Base-by-base conservation (phyloP, 2,888 invertebrate genomes). In the Microdon myrmicae region DNA sequence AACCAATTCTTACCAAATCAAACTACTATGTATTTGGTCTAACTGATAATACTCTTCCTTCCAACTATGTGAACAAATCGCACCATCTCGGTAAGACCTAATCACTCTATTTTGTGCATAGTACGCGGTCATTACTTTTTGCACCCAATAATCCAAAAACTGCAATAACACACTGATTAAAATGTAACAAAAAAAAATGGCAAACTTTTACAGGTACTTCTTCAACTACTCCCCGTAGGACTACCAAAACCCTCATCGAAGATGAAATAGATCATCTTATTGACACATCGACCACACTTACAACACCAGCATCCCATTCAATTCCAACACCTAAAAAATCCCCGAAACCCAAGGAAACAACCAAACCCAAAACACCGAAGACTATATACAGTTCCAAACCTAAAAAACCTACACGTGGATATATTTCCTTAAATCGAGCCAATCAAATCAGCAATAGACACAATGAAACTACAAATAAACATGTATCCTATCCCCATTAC, bases 1-100 rank as follows among this genome's bases (percentile, higher is more conserved):
- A 75, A 48, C 70, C 74, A 48, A 68, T 71, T 22, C 73, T 75
- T 68, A 71, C 73, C 54, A 75, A 73, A 53, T 71, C 73, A 64
- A 23, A 70, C 23, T 77, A 72, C 68, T 78, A 75, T 70, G 71
- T 73, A 67, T 71, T 75, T 69, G 78, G 79, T 72, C 75, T 73
- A 68, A 72, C 75, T 71, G 75, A 71, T 68, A 67, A 70, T 67
- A 67, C 64, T 71, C 69, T 67, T 60, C 44, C 60, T 53, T 58
- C 64, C 34, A 54, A 54, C 16, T 28, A 37, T 16, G 38, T 54
- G 10, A 45, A 51, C 29, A 22, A 14, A 26, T 32, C 43, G 37
- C 51, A 38, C 20, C 23, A 17, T n/a, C 31, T 43, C 47, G 64
- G 64, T 64, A 64, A 64, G 64, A 58, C 32, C n/a, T n/a, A 51